phyloP scores from a whole-genome alignment of 2,888 invertebrate genomes.

The Himalopsyche japonica region DNA sequence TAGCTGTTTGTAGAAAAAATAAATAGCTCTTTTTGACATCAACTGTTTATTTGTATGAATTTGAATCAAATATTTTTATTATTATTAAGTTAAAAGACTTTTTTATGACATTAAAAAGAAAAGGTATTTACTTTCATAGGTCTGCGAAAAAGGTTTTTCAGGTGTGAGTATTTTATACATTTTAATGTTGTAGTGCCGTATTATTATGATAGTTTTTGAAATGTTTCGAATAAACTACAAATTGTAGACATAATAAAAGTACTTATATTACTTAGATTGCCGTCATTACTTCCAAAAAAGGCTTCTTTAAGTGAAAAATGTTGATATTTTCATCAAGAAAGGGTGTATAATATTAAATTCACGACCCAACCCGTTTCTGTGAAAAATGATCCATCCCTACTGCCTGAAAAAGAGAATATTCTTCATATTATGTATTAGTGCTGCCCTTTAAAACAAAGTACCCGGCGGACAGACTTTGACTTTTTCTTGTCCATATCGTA shows the following conservation, averaged over 20 bases:
- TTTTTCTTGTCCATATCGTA: neutral
- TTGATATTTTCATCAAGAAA: neutral
- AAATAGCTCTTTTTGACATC: too few relatives aligned
- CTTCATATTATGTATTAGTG: neutral
- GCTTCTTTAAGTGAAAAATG: neutral
- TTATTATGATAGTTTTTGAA: neutral
- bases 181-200: too few relatives aligned
- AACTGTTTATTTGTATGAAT: too few relatives aligned
- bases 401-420: neutral
- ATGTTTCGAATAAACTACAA: neutral
- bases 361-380: neutral
- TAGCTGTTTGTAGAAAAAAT: too few relatives aligned
- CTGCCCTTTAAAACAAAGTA: neutral
- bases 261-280: neutral
- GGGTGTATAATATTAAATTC: neutral
- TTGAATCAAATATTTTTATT: too few relatives aligned
- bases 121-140: too few relatives aligned
- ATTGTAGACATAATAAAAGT: neutral
- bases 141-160: too few relatives aligned
- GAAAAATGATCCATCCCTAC: neutral
- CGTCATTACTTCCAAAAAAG: neutral
- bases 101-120: too few relatives aligned
- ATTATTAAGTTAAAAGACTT: too few relatives aligned
- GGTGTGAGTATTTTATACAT: too few relatives aligned
- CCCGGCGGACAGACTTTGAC: neutral